Conservation (phyloP, 2,113 vertebrate genomes). For the Aplodontia rufa region DNA sequence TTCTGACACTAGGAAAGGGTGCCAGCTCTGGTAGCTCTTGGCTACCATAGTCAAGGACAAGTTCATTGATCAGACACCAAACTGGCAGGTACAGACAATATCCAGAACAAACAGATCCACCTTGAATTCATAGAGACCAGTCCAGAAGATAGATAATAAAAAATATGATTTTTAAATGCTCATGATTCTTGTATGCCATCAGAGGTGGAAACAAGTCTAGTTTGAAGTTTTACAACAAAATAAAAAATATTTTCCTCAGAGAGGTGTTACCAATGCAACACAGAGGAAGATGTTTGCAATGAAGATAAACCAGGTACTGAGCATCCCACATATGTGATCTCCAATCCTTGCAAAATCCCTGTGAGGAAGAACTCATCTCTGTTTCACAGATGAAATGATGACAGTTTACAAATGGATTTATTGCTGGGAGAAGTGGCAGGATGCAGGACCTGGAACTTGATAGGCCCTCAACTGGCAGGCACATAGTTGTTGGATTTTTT, state of each 20-base stretch:
- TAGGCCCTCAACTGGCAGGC: neutral
- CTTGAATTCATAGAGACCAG: neutral
- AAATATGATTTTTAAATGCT: neutral
- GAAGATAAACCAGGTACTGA: neutral
- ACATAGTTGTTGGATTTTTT: neutral
- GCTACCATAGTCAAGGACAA: neutral
- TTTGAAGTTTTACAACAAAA: conserved; percentile 1
- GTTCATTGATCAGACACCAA: neutral
- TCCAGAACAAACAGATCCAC: neutral
- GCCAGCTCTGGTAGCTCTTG: neutral
- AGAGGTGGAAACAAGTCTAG: neutral
- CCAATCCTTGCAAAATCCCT: neutral
- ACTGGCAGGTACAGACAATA: too few relatives aligned
- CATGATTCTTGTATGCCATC: neutral
- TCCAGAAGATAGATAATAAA: neutral
- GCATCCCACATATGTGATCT: neutral
- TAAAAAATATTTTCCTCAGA: neutral
- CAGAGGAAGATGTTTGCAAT: neutral
- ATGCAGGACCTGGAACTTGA: neutral
- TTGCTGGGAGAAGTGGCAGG: neutral
- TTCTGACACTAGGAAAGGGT: neutral
- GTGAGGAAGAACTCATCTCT: neutral
- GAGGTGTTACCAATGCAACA: neutral
- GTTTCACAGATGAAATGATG: neutral
- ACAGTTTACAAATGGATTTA: neutral